A percentile compares a stretch with the other conserved stretches of the same genome.
These are phyloP conservation scores for Periophthalmus modestus DNA, from an alignment of 2,113 vertebrate species.

Conservation along the genomic window DNA sequence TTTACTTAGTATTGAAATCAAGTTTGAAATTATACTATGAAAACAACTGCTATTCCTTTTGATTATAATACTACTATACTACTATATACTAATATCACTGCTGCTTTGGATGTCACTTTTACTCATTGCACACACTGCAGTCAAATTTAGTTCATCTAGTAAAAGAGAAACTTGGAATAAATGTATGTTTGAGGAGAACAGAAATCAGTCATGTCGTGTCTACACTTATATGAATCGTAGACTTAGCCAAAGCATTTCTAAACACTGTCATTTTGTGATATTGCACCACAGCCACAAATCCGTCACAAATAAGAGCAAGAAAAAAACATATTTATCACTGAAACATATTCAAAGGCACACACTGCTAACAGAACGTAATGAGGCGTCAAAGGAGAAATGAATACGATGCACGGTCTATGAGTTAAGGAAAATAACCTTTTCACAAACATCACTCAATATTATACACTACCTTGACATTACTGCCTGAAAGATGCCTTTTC, in stretches of 20 bases:
- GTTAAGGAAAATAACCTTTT: slow-evolving; percentile 22
- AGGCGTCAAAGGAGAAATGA: slow-evolving; percentile 39
- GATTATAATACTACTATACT: too few relatives aligned
- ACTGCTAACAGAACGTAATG: slow-evolving; percentile 29
- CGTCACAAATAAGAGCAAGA: slow-evolving; percentile 34
- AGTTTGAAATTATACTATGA: too few relatives aligned
- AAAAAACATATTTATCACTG: slow-evolving; percentile 17
- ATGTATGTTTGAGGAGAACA: not conserved
- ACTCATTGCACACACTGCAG: not conserved
- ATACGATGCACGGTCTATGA: slow-evolving; percentile 1
- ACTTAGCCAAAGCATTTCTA: slow-evolving; percentile 24
- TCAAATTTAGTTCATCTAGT: not conserved
- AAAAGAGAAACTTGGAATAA: not conserved
- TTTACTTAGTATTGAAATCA: too few relatives aligned
- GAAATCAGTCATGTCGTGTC: not conserved
- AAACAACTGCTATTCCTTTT: too few relatives aligned
- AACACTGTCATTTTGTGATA: slow-evolving; percentile 34
- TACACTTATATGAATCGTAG: slow-evolving; percentile 34
- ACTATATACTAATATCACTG: too few relatives aligned
- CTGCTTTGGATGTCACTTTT: not conserved
- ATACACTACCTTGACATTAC: slow-evolving; percentile 7
- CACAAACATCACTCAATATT: slow-evolving; percentile 16
- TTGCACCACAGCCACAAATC: slow-evolving; percentile 25
- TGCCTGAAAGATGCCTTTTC: slow-evolving; percentile 8
- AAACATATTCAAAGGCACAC: slow-evolving; percentile 10